Percentiles rank a stretch among this genome's conserved stretches.
phyloP scores from a whole-genome alignment of 2,888 invertebrate species.

The Pachymerium ferrugineum region DNA sequence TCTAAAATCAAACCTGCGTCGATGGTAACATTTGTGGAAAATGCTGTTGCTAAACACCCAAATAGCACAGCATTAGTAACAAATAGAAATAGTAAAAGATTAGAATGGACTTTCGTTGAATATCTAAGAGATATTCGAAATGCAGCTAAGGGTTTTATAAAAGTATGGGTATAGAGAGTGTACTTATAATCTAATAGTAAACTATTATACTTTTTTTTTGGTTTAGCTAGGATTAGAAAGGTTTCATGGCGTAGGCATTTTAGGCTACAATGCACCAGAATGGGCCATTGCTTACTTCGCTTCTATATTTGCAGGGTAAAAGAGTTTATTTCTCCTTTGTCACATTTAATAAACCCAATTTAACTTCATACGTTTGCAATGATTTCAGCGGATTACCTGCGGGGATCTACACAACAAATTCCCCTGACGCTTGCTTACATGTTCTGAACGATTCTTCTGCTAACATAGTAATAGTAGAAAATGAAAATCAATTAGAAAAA shows the following conservation, averaged over 20 bases:
- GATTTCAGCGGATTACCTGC: conserved; percentile 66
- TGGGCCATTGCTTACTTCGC: conserved; percentile 63
- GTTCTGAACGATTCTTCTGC: conserved; percentile 68
- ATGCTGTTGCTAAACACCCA: neutral
- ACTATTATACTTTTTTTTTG: neutral
- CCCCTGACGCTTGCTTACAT: conserved; percentile 74
- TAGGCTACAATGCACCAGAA: conserved; percentile 68
- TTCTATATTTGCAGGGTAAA: conserved; percentile 78
- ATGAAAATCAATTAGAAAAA: conserved; percentile 45
- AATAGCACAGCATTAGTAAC: neutral
- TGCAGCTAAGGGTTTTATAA: conserved; percentile 77
- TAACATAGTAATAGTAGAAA: conserved; percentile 80
- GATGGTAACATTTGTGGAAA: neutral
- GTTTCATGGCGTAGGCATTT: conserved; percentile 73
- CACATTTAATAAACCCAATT: neutral
- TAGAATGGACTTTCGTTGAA: conserved; percentile 44
- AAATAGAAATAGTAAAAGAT: neutral
- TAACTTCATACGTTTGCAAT: conserved; percentile 33
- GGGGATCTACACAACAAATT: conserved; percentile 88
- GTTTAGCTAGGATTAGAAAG: conserved; percentile 70
- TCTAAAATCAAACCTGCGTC: neutral
- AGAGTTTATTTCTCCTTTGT: conserved; percentile 25
- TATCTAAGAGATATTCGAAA: conserved; percentile 69
- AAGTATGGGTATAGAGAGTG: too few species aligned
- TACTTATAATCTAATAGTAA: conserved; percentile 43